Conservation (phyloP, 1,140 invertebrate genomes). For the Drosophila gunungcola region DNA sequence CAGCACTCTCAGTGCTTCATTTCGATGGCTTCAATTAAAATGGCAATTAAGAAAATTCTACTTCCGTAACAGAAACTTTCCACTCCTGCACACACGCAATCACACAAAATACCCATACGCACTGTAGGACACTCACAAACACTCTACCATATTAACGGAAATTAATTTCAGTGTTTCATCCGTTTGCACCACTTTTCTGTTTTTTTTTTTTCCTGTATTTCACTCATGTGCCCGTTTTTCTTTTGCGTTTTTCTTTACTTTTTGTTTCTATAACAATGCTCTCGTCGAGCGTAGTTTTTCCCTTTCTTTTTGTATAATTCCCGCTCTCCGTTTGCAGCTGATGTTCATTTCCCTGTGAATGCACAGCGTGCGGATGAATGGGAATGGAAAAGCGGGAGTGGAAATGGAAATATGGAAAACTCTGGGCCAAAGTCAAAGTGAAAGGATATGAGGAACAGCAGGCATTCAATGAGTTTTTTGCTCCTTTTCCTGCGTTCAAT, state of each 20-base stretch:
- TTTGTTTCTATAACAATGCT: slow-evolving; percentile 55
- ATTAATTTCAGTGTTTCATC: slow-evolving; percentile 67
- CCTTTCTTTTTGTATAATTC: slow-evolving; percentile 39
- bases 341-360: slow-evolving; percentile 70
- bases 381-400: slow-evolving; percentile 26
- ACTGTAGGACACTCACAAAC: slow-evolving; percentile 13
- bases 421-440: slow-evolving; percentile 53
- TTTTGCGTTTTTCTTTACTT: slow-evolving; percentile 24
- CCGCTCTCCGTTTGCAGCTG: slow-evolving; percentile 49
- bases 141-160: slow-evolving; percentile 63
- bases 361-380: slow-evolving; percentile 58
- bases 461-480: slow-evolving; percentile 48
- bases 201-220: slow-evolving; percentile 3
- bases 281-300: slow-evolving; percentile 37
- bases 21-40: slow-evolving; percentile 59
- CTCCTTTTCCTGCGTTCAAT: slow-evolving; percentile 39
- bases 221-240: slow-evolving; percentile 36
- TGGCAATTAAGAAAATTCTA: slow-evolving; percentile 65
- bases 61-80: slow-evolving; percentile 46
- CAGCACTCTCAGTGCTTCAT: slow-evolving; percentile 9
- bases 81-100: slow-evolving; percentile 3
- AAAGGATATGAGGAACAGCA: slow-evolving; percentile 37
- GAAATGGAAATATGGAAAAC: slow-evolving; percentile 41
- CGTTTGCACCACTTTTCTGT: slow-evolving; percentile 9
- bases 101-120: slow-evolving; percentile 32